phyloP scores from a whole-genome alignment of 2,888 invertebrate species.

The Crepidodera aurea region DNA sequence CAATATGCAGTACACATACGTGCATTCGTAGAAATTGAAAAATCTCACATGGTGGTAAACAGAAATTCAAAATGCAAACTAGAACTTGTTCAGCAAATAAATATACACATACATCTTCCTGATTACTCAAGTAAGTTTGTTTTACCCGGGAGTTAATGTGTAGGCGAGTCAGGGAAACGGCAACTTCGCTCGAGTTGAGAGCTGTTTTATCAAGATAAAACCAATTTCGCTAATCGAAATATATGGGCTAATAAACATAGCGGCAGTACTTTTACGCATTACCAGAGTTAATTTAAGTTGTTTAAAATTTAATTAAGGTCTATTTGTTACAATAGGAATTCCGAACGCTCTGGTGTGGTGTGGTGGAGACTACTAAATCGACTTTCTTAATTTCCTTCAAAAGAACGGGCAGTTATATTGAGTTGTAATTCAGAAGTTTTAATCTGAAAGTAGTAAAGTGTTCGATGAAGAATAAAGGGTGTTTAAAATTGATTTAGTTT shows the following conservation, averaged over 20 bases:
- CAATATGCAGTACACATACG: no score
- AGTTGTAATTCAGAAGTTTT: slow-evolving; percentile 10
- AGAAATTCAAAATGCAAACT: background rate
- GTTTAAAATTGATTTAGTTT: no score
- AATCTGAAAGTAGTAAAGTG: slow-evolving; percentile 1
- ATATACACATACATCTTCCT: slow-evolving; percentile 12
- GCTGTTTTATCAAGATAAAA: slow-evolving; percentile 37
- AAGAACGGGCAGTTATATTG: slow-evolving; percentile 5
- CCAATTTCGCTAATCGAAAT: slow-evolving; percentile 38
- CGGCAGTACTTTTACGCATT: slow-evolving; percentile 33
- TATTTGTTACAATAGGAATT: slow-evolving; percentile 27
- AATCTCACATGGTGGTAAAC: no score
- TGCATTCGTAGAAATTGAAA: no score
- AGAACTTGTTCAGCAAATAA: no score
- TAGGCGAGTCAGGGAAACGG: slow-evolving; percentile 6
- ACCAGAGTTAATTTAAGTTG: slow-evolving; percentile 31
- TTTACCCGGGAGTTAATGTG: slow-evolving; percentile 10
- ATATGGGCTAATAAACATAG: slow-evolving; percentile 34
- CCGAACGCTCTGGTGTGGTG: slow-evolving; percentile 12
- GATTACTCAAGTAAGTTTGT: slow-evolving; percentile 13
- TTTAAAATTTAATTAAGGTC: slow-evolving; percentile 30
- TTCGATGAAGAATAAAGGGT: no score
- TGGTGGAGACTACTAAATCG: background rate
- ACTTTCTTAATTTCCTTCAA: slow-evolving; percentile 9
- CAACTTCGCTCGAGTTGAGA: slow-evolving; percentile 22